A percentile compares a stretch with the other conserved stretches of the same genome.
Evolutionary conservation across 2,888 invertebrate species (phyloP).

Genomic region (Luperina testacea): DNA sequence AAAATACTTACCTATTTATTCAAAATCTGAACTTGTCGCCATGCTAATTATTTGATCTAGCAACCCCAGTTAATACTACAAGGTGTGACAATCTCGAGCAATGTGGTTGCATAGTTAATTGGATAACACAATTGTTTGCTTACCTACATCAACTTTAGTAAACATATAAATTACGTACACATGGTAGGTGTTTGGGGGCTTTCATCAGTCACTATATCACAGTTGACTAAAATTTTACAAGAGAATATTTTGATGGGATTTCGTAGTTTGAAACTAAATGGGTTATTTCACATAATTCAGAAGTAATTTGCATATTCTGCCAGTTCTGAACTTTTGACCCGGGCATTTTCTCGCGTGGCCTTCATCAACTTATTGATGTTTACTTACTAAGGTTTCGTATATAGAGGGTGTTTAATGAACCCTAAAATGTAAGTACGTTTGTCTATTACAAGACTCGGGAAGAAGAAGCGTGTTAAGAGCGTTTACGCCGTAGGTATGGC

Average conservation of each 20-base stretch:
- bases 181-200: constrained; percentile 1
- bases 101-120: constrained; percentile 73
- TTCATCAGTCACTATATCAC: constrained; percentile 45
- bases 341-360: constrained; percentile 38
- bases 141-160: constrained; percentile 52
- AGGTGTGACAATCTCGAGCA: constrained; percentile 43
- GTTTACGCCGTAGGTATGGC: too few relatives aligned
- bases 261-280: constrained; percentile 38
- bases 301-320: constrained; percentile 50
- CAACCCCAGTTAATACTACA: constrained; percentile 32
- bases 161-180: constrained; percentile 27
- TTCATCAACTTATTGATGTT: constrained; percentile 40
- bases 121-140: constrained; percentile 70
- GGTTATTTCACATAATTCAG: constrained; percentile 47
- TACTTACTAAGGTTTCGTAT: constrained; percentile 13
- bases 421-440: neutral
- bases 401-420: neutral
- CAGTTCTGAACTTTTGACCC: constrained; percentile 34
- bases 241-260: constrained; percentile 38
- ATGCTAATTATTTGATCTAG: constrained; percentile 39
- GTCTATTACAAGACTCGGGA: neutral
- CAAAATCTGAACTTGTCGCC: neutral
- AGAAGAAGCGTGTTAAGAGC: too few relatives aligned
- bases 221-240: constrained; percentile 26
- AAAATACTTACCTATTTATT: constrained; percentile 4